Conservation (phyloP, 2,113 vertebrate species). For the Pachyramphus minor region DNA sequence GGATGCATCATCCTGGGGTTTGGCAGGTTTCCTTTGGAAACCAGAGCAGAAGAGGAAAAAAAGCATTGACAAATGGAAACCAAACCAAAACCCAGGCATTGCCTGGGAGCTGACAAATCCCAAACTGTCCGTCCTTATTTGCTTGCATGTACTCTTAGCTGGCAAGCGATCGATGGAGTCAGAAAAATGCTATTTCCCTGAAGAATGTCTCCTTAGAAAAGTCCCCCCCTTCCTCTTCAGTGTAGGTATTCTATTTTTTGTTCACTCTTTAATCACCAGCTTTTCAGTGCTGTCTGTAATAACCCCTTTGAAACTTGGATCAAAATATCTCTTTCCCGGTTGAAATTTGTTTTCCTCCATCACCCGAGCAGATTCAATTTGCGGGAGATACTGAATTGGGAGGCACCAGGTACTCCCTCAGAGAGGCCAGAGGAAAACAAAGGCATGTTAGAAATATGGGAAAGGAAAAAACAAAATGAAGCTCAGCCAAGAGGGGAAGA, state of each 20-base stretch:
- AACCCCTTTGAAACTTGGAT: conserved; percentile 23
- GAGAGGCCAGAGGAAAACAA: not conserved
- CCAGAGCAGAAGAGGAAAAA: not conserved
- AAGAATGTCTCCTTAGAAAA: not conserved
- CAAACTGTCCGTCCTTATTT: not conserved
- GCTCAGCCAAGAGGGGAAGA: not conserved
- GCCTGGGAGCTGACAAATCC: not conserved
- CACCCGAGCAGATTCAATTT: not conserved
- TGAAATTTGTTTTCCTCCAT: conserved; percentile 13
- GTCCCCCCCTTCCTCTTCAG: not conserved
- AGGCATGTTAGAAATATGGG: not conserved
- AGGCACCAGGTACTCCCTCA: not conserved
- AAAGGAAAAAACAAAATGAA: not conserved
- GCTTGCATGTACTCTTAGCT: not conserved
- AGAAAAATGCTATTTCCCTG: not conserved
- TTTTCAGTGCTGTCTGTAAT: conserved; percentile 1
- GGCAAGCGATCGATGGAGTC: not conserved
- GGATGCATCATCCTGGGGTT: not conserved
- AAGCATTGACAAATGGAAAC: not conserved
- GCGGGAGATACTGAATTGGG: not conserved
- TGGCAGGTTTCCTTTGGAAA: not conserved
- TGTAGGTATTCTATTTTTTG: not conserved
- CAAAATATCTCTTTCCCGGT: not conserved
- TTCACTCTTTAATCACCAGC: not conserved
- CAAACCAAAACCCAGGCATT: not conserved